Conservation (phyloP, 2,113 vertebrate genomes). For the Xenus cinereus region DNA sequence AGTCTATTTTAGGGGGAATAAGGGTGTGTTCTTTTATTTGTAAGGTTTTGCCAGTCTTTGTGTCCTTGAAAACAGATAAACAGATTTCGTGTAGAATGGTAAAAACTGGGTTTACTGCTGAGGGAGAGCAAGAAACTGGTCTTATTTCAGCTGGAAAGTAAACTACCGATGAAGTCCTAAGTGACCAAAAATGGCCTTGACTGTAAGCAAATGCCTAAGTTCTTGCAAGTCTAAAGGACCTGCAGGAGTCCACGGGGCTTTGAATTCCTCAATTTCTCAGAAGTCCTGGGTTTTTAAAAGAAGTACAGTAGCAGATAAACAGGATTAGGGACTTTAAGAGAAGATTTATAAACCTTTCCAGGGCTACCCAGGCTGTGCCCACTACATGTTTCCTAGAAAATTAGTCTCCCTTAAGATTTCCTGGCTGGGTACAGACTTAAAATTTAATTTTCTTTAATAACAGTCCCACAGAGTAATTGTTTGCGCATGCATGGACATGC, state of each 20-base stretch:
- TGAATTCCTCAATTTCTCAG: slow-evolving; percentile 23
- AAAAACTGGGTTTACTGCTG: neutral
- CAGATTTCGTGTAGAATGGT: neutral
- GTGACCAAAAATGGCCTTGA: neutral
- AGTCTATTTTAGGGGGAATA: neutral
- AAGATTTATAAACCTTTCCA: slow-evolving; percentile 33
- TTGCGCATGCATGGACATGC: slow-evolving; percentile 44
- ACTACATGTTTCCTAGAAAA: slow-evolving; percentile 52
- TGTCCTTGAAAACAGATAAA: neutral
- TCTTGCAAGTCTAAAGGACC: neutral
- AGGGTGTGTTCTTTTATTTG: neutral
- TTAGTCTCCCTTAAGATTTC: slow-evolving; percentile 43
- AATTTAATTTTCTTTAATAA: slow-evolving; percentile 61
- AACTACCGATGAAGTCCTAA: neutral
- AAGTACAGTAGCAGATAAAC: slow-evolving; percentile 43
- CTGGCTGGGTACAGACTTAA: slow-evolving; percentile 6
- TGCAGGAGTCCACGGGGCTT: neutral
- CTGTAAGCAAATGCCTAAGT: neutral
- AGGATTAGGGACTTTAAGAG: slow-evolving; percentile 14
- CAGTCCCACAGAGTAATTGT: slow-evolving; percentile 53
- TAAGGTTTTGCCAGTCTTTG: neutral
- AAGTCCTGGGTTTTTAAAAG: slow-evolving; percentile 3
- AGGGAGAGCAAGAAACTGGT: neutral
- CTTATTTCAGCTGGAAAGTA: neutral
- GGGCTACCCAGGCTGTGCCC: neutral